phyloP scores from a whole-genome alignment of 1,140 invertebrate genomes.

The Bombus fervidus region DNA sequence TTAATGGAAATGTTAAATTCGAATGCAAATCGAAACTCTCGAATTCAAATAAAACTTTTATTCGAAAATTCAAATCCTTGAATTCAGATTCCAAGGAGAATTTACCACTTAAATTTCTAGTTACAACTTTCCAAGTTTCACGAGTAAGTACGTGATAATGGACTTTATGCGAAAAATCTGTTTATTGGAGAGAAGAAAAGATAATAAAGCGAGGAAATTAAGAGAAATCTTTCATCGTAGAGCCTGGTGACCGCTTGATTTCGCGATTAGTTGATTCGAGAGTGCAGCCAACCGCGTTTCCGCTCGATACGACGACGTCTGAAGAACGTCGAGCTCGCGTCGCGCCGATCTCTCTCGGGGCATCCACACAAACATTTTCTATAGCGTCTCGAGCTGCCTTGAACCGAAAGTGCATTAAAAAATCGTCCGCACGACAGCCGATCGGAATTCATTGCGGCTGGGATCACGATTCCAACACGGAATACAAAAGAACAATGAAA shows the following conservation, averaged over 20 bases:
- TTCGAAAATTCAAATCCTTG: neutral
- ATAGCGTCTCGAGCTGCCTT: conserved; percentile 82
- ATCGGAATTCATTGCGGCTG: conserved; percentile 15
- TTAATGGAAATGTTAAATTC: no score
- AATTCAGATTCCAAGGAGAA: neutral
- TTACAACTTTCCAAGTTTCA: no score
- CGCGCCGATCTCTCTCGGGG: conserved; percentile 11
- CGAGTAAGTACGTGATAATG: no score
- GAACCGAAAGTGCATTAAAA: conserved; percentile 82
- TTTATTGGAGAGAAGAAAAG: neutral
- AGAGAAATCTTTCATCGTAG: neutral
- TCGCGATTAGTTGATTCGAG: conserved; percentile 3
- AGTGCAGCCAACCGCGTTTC: conserved; percentile 30
- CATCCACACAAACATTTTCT: conserved; percentile 70
- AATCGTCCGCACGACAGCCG: conserved; percentile 67
- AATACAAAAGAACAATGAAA: no score
- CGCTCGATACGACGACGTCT: conserved; percentile 15
- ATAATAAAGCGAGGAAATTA: neutral
- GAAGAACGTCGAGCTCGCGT: conserved; percentile 32
- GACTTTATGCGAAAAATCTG: no score
- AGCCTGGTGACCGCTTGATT: neutral
- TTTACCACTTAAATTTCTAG: neutral
- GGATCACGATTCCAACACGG: neutral
- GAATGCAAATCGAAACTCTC: neutral
- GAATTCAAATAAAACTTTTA: neutral